Percentiles rank a stretch among this genome's conserved stretches.
phyloP scores from a whole-genome alignment of 1,140 invertebrate species.

The Oppia nitens region DNA sequence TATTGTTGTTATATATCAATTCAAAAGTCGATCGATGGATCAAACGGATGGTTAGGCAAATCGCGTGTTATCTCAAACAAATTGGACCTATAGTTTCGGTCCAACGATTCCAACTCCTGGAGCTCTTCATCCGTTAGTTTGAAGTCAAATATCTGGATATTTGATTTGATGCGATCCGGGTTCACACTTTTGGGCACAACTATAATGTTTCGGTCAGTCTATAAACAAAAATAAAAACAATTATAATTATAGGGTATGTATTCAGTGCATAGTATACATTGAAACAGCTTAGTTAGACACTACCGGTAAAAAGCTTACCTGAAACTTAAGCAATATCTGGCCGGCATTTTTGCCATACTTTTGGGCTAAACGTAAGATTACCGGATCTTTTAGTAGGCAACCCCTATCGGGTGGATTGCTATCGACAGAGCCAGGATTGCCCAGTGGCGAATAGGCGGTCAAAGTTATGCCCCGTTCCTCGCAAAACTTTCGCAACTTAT shows the following conservation, averaged over 20 bases:
- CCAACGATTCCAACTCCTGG: conserved; percentile 30
- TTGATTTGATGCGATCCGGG: conserved; percentile 45
- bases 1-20: no score
- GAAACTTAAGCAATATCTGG: conserved; percentile 11
- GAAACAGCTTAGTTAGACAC: background rate
- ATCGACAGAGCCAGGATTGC: conserved; percentile 26
- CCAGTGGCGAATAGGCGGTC: conserved; percentile 29
- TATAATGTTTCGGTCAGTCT: conserved; percentile 45
- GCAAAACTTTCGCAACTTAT: conserved; percentile 24
- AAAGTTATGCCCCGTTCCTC: conserved; percentile 24
- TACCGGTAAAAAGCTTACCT: conserved; percentile 9
- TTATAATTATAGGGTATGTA: no score
- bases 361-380: background rate
- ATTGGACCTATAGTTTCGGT: conserved; percentile 17
- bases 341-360: conserved; percentile 12
- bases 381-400: conserved; percentile 4
- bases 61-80: conserved; percentile 7
- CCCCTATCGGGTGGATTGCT: background rate
- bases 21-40: no score
- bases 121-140: conserved; percentile 43
- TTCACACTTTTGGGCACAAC: conserved; percentile 57
- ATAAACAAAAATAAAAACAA: no score
- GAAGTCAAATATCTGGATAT: conserved; percentile 50
- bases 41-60: conserved; percentile 16
- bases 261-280: background rate